Percentiles rank a stretch among this genome's conserved stretches.
phyloP scores from a whole-genome alignment of 2,797 vertebrate species.

The Helicolenus hilgendorfi region DNA sequence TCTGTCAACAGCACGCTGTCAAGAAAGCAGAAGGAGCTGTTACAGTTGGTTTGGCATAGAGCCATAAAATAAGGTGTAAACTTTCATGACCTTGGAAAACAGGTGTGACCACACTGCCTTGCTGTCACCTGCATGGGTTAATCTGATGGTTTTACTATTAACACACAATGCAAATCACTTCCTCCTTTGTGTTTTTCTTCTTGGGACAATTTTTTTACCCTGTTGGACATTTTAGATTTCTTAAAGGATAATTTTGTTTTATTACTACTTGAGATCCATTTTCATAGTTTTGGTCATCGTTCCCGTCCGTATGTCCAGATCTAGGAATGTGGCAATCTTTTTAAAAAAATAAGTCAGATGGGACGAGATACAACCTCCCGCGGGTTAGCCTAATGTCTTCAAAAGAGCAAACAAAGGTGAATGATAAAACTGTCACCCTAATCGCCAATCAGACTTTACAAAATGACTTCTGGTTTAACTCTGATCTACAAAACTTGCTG shows the following conservation, averaged over 20 bases:
- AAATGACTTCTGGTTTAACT: not conserved
- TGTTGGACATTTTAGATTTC: not conserved
- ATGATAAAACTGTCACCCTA: not conserved
- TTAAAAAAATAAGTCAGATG: not conserved
- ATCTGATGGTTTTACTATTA: slow-evolving; percentile 9
- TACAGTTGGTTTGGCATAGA: slow-evolving; percentile 40
- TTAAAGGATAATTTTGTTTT: not conserved
- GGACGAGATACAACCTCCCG: not conserved
- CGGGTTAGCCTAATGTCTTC: not conserved
- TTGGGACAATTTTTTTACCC: not conserved
- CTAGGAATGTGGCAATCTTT: not conserved
- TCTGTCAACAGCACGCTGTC: slow-evolving; percentile 36
- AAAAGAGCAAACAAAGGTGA: not conserved
- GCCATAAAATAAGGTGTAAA: slow-evolving; percentile 22
- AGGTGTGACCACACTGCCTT: slow-evolving; percentile 19
- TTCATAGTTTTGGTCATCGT: not conserved
- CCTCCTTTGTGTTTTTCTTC: not conserved
- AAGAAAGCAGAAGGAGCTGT: slow-evolving; percentile 34
- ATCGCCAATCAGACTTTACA: not conserved
- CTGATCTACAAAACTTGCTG: not conserved
- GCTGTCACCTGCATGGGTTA: slow-evolving; percentile 2
- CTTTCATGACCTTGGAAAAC: slow-evolving; percentile 46
- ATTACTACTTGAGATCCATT: not conserved
- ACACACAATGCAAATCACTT: slow-evolving; percentile 13
- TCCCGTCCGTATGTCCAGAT: not conserved